Evolutionary conservation across 2,888 invertebrate genomes (phyloP), one percentile per base, ranked within the genome.

Genomic region (Agapetus fuscipes): DNA sequence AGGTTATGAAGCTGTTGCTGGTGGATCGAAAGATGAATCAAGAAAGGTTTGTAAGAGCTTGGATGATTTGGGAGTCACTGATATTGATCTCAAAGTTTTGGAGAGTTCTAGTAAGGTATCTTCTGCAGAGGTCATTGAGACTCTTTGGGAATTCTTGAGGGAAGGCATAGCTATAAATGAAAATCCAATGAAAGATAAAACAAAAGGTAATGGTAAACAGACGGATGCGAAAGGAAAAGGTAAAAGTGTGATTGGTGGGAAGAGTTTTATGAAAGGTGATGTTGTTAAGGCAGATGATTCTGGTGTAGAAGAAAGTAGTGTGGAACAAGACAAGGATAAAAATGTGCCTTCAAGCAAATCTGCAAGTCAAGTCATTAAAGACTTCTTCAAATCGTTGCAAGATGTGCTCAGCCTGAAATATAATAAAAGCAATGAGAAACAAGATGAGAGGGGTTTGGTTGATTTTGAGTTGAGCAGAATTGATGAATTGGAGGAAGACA

Each of bases 331-430:
- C 25, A 29, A 17, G 15, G 28, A 24, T 14, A 27, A 36, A 7
- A 35, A 11, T 17, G 29, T 17, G 13, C 14, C 17, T 25, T 25
- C 13, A 17, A 28, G 12, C 7, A 17, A 37, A 34, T 33, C 33
- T 25, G 41, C 37, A n/a, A 39, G 45, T 24, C 42, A 48, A 26
- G 17, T 70, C 12, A 68, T 70, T 4, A 57, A 64, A 46, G 69
- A 70, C 37, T 50, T 70, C 1, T 48, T 68, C 3, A 68, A 68
- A 53, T 68, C 69, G 0, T 57, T 70, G 3, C 70, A 70, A 46
- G 69, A 70, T 38, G 68, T 69, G 0, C 63, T 70, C 0, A 63
- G 66, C 30, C 49, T 41, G 30, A 48, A 43, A 26, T 38, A 45
- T 39, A 26, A 17, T 7, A 45, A 45, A 36, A 30, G 16, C 12